Conservation (phyloP, 2,888 invertebrate species). For the Cremastinae sp. region DNA sequence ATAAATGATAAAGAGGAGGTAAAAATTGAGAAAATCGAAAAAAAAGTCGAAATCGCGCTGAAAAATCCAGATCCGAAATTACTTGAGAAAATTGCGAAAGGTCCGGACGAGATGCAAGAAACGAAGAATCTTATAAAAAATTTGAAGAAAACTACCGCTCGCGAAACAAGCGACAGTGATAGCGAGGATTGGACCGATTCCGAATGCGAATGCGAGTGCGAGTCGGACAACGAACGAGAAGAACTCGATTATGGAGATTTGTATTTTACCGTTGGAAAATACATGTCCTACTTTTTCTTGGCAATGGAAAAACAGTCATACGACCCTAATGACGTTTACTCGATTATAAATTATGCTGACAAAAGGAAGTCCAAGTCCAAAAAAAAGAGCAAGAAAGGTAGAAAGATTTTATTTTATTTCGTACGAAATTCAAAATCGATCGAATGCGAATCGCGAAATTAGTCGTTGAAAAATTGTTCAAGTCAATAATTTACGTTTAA, state of each 20-base stretch:
- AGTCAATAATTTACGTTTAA: no score
- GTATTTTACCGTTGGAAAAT: conserved; percentile 76
- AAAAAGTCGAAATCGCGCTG: background rate
- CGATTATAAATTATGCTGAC: conserved; percentile 72
- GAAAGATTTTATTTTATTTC: conserved; percentile 3
- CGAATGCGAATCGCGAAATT: no score
- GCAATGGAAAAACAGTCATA: conserved; percentile 75
- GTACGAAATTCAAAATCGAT: no score
- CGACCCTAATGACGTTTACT: conserved; percentile 73
- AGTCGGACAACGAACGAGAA: conserved; percentile 69
- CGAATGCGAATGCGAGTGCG: conserved; percentile 62
- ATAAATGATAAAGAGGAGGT: conserved; percentile 1
- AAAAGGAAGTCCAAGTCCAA: conserved; percentile 58
- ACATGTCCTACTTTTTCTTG: conserved; percentile 74
- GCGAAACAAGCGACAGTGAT: conserved; percentile 51
- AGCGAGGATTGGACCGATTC: conserved; percentile 62
- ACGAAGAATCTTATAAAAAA: conserved; percentile 28
- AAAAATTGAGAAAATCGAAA: background rate
- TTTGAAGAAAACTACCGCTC: conserved; percentile 36
- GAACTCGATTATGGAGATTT: conserved; percentile 69
- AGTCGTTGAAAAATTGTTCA: no score
- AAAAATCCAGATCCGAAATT: conserved; percentile 7
- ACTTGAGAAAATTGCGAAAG: conserved; percentile 2
- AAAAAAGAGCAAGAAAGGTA: conserved; percentile 51
- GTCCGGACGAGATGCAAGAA: background rate